phyloP scores from a whole-genome alignment of 2,888 invertebrate genomes.

The Pseudanteris insignis region DNA sequence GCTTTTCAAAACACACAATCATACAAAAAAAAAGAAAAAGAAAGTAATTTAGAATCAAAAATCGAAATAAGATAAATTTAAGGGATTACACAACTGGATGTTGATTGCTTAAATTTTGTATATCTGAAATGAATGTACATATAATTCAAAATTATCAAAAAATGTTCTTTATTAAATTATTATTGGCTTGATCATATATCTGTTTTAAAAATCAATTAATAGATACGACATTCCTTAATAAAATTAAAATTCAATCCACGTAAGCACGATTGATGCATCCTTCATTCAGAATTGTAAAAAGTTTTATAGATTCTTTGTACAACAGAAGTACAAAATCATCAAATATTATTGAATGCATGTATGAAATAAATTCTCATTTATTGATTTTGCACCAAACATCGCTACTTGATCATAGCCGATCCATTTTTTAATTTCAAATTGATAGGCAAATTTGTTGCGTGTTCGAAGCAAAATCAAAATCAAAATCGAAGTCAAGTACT shows the following conservation, averaged over 20 bases:
- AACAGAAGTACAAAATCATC: constrained; percentile 5
- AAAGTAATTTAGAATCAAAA: neutral
- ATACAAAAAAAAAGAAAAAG: too few species aligned
- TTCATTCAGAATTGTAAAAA: constrained; percentile 21
- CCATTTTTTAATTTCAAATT: too few species aligned
- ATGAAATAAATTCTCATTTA: too few species aligned
- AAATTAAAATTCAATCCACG: constrained; percentile 25
- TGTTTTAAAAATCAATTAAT: constrained; percentile 23
- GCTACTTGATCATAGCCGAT: too few species aligned
- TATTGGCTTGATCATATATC: constrained; percentile 15
- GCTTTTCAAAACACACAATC: too few species aligned
- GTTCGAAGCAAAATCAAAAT: constrained; percentile 5
- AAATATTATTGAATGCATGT: too few species aligned
- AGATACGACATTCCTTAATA: neutral
- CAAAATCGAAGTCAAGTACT: constrained; percentile 22
- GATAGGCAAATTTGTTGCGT: too few species aligned
- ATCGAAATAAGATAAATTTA: neutral
- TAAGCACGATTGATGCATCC: neutral
- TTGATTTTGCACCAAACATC: too few species aligned
- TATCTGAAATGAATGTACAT: constrained; percentile 31
- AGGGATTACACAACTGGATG: neutral
- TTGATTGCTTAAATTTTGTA: neutral
- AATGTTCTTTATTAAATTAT: constrained; percentile 35
- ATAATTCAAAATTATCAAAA: constrained; percentile 31
- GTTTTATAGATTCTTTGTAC: constrained; percentile 13